A percentile compares a stretch with the other conserved stretches of the same genome.
Conservation (phyloP, 2,113 vertebrate genomes). For the Pyrgilauda ruficollis region DNA sequence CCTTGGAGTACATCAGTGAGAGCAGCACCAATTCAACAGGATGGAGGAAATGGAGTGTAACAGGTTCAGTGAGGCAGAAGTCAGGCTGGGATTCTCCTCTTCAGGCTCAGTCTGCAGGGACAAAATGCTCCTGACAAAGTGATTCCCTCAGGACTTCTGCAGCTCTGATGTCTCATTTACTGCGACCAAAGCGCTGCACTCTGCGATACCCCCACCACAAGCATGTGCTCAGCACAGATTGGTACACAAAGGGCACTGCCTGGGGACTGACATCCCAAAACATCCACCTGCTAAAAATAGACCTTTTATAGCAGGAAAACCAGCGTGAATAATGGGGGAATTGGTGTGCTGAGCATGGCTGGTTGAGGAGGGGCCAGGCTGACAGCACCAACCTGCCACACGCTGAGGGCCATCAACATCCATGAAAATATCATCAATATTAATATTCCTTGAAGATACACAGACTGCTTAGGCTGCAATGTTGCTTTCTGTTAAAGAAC, state of each 20-base stretch:
- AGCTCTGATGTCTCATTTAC: not conserved
- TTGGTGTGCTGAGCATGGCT: conserved; percentile 21
- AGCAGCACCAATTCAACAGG: not conserved
- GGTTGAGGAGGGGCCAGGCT: not conserved
- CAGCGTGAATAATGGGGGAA: conserved; percentile 48
- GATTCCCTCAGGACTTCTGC: not conserved
- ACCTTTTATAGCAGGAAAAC: not conserved
- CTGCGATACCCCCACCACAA: fast-evolving
- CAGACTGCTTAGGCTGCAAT: not conserved
- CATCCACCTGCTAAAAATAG: conserved; percentile 62
- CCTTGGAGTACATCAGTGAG: not conserved
- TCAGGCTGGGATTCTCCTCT: not conserved
- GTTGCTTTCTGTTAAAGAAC: not conserved
- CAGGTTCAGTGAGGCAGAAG: not conserved
- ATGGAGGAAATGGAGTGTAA: not conserved
- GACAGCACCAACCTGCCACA: not conserved
- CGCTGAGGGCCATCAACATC: not conserved
- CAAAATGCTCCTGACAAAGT: not conserved
- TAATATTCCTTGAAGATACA: not conserved
- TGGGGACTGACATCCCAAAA: conserved; percentile 32
- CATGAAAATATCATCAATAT: not conserved
- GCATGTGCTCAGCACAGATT: not conserved
- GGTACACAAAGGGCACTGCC: conserved; percentile 36
- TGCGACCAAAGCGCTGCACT: fast-evolving
- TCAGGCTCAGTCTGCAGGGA: not conserved